Conservation (phyloP, 2,113 vertebrate genomes). For the Apteryx mantelli region DNA sequence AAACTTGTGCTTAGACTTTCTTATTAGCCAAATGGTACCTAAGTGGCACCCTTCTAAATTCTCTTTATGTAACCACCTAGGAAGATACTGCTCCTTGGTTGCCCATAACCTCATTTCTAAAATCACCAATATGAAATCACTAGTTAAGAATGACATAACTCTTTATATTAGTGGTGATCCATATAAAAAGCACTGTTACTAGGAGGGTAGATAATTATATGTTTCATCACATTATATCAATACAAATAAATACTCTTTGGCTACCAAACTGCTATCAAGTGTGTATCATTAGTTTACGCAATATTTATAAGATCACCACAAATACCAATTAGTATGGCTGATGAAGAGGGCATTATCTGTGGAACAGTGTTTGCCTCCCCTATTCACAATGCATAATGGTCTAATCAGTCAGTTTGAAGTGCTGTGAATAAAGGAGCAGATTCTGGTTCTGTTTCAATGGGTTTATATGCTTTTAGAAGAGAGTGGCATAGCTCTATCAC, state of each 20-base stretch:
- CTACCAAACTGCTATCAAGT: slow-evolving; percentile 24
- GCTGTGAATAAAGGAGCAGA: slow-evolving; percentile 32
- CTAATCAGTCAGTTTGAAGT: slow-evolving; percentile 52
- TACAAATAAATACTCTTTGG: slow-evolving; percentile 35
- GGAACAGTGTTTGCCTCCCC: slow-evolving; percentile 22
- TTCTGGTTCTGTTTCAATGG: slow-evolving; percentile 46
- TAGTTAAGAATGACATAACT: slow-evolving; percentile 9
- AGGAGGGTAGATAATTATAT: slow-evolving; percentile 18
- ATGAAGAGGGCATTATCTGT: slow-evolving; percentile 50
- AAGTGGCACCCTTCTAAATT: background rate
- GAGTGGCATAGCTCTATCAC: background rate
- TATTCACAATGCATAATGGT: slow-evolving; percentile 42
- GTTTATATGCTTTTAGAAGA: slow-evolving; percentile 5
- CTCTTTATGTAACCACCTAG: background rate
- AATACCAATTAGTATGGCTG: slow-evolving; percentile 51
- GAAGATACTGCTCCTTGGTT: background rate
- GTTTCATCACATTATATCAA: background rate
- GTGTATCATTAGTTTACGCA: background rate
- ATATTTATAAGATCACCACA: slow-evolving; percentile 44
- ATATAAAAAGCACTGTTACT: background rate
- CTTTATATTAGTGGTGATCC: background rate
- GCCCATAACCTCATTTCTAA: background rate
- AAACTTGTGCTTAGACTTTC: background rate
- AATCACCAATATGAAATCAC: background rate
- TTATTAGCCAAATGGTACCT: background rate